Conservation (phyloP, 2,113 vertebrate species). For the Oryzias javanicus region DNA sequence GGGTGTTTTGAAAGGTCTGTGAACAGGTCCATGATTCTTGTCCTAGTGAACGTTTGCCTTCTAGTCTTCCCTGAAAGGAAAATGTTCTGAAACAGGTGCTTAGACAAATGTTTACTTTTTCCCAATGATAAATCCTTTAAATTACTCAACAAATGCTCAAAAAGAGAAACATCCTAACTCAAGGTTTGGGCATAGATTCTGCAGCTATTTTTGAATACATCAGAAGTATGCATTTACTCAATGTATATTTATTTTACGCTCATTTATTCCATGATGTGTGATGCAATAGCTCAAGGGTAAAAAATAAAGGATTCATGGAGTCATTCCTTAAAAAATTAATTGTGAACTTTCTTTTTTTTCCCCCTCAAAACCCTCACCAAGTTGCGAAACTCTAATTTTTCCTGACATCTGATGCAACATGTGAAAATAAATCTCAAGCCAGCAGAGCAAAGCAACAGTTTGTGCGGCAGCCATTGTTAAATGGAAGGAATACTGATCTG, state of each 20-base stretch:
- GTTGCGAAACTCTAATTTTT: slow-evolving; percentile 49
- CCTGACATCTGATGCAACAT: slow-evolving; percentile 46
- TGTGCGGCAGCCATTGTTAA: slow-evolving; percentile 54
- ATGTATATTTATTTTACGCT: no score
- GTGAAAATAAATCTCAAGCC: slow-evolving; percentile 40
- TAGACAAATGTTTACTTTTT: slow-evolving; percentile 50
- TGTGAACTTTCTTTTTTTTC: slow-evolving; percentile 1
- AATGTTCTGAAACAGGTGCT: slow-evolving; percentile 35
- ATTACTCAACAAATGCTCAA: slow-evolving; percentile 35
- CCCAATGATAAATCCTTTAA: slow-evolving; percentile 54
- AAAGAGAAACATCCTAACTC: slow-evolving; percentile 3
- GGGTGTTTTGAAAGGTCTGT: slow-evolving; percentile 59
- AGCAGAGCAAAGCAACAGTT: slow-evolving; percentile 48
- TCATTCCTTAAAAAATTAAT: slow-evolving; percentile 18
- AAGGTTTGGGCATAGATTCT: neutral
- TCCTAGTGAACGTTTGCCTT: slow-evolving; percentile 58
- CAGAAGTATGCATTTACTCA: no score
- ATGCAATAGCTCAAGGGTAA: slow-evolving; percentile 20
- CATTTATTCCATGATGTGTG: no score
- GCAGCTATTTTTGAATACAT: no score
- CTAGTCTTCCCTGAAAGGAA: slow-evolving; percentile 52
- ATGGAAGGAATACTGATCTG: slow-evolving; percentile 52
- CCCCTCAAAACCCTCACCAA: slow-evolving; percentile 29
- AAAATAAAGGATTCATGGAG: slow-evolving; percentile 4
- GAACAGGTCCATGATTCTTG: slow-evolving; percentile 52